These are phyloP conservation scores for Accipiter cooperii DNA, from an alignment of 2,113 vertebrate species.

Conservation along the genomic window DNA sequence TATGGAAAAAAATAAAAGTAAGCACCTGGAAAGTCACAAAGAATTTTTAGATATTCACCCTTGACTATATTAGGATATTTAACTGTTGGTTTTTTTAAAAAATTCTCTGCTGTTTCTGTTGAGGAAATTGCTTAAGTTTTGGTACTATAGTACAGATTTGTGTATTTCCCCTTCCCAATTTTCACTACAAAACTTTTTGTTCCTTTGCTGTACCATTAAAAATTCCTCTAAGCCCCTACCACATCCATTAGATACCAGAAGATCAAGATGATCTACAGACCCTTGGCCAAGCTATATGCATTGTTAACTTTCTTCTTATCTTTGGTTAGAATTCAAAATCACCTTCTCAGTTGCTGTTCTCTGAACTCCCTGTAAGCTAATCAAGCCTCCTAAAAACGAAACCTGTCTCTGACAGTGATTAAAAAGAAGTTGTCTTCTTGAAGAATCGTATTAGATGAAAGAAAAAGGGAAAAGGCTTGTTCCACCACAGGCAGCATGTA, in stretches of 20 bases:
- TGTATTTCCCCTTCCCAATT: neutral
- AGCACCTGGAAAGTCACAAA: neutral
- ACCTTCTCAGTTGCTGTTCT: neutral
- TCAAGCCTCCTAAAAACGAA: constrained; percentile 5
- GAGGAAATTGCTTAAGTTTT: neutral
- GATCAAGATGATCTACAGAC: neutral
- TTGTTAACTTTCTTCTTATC: neutral
- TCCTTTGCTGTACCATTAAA: neutral
- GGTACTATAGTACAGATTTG: neutral
- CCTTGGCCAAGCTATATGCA: neutral
- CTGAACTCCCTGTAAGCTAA: neutral
- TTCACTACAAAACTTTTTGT: neutral
- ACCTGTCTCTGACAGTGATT: constrained; percentile 20
- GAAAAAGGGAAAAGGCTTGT: neutral
- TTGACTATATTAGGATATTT: neutral
- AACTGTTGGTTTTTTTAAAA: neutral
- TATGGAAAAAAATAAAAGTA: neutral
- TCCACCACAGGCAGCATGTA: neutral
- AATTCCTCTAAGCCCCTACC: neutral
- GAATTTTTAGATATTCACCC: neutral
- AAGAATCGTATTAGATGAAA: constrained; percentile 17
- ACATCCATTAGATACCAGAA: neutral
- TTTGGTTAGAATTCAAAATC: neutral
- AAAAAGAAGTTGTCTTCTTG: constrained; percentile 39
- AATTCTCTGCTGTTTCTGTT: neutral